Base-by-base conservation (phyloP, 1,140 invertebrate species). In the Drosophila pseudoobscura region DNA sequence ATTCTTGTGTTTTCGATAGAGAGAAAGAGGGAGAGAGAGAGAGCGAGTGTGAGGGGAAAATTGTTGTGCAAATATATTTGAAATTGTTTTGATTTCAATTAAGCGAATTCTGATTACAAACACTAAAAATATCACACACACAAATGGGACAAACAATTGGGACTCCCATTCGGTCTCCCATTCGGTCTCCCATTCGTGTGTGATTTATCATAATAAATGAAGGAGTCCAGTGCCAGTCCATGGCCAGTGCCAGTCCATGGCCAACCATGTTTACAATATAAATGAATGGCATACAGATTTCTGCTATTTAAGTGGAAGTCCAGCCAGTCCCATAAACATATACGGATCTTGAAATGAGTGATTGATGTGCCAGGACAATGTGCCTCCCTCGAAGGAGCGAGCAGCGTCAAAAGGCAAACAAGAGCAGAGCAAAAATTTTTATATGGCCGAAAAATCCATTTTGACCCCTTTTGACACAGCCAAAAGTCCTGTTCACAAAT, bases 131-230 rank as follows among this genome's bases (percentile, higher is more conserved):
- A 80, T 87, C 77, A 84, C 71, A 77, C 51, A 58, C 58, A 39
- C 9, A 2, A 39, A 39, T 39, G 35, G 35, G 8, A 39, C 35
- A 39, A 39, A 39, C 11, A 39, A 39, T 39, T 43, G 20, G 20
- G 20, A 20, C 20, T 20, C 20, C 20, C 43, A 39, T 26, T 24
- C 24, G 26, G 46, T 57, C 20, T 20, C 20, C 20, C 43, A 39
- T 26, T 24, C 24, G 26, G 46, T 57, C 35, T 49, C 45, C 59
- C 59, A 60, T 44, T 39, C 50, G 44, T 31, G 39, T 74, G 79
- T 78, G 79, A 89, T 89, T 89, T 89, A 89, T 89, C 84, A 89
- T 89, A 89, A 89, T 89, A 89, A 89, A 84, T 82, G 79, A 65
- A 65, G 61, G 56, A 50, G 8, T 26, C 20, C n/a, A 6, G 24